Evolutionary conservation across 2,113 vertebrate species (phyloP), one percentile per base, ranked within the genome.

Genomic region (Notiomystis cincta): DNA sequence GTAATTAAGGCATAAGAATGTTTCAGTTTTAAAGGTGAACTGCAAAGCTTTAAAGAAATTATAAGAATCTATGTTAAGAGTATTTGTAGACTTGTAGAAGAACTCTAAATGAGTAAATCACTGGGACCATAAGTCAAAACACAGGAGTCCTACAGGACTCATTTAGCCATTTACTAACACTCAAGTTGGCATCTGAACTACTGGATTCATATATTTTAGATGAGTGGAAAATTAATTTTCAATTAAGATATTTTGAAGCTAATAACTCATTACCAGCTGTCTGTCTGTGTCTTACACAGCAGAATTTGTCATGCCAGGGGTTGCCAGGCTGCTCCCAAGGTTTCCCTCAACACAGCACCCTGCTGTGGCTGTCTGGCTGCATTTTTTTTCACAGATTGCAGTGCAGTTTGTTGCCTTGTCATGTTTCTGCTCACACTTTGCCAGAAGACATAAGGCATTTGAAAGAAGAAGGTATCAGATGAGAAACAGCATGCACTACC

Each of bases 21-120:
- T 80, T 87, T 95, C 77, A 72, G 78, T 21, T 1, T 91, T 93
- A 91, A 91, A 91, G 81, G 87, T 65, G 48, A 71, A 91, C 35
- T 87, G 73, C 95, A 96, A 91, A 94, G 89, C 87, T 85, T 91
- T 84, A 33, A 87, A 82, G 21, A 60, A 78, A 37, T 48, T 33
- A 0, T 8, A 40, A 48, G 25, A 77, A 10, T 82, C 37, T 53
- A 5, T 21, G 33, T 61, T 37, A 62, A 5, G 27, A 51, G 7
- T 38, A 9, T 28, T 89, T 67, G 22, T 19, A 28, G 56, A 24
- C 4, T 51, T 89, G 31, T 5, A 45, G 45, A 33, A 51, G 31
- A 45, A 48, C 12, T 89, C 37, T 47, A 2, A 38, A 22, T 1
- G 1, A 19, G 38, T 65, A 31, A 56, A 71, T 42, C 35, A 5